phyloP scores from a whole-genome alignment of 2,888 invertebrate species.

The Zaprionus lineosus region DNA sequence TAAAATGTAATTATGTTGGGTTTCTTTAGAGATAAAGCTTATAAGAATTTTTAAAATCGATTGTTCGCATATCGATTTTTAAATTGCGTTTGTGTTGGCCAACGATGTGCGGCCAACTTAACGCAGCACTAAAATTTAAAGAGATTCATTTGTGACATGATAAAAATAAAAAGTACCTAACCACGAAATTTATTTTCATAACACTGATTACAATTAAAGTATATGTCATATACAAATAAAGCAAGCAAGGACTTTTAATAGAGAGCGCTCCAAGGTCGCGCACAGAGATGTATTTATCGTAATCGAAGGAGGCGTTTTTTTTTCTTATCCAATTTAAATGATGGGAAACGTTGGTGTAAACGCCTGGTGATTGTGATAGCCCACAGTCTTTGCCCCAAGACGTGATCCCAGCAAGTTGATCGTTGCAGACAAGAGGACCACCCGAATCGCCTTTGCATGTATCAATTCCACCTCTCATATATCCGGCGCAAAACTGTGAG shows the following conservation, averaged over 20 bases:
- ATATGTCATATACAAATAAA: no score
- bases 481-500: constrained; percentile 58
- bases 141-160: no score
- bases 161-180: no score
- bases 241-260: no score
- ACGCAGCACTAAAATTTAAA: no score
- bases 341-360: constrained; percentile 40
- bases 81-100: no score
- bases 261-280: no score
- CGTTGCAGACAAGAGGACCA: constrained; percentile 34
- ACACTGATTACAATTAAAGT: no score
- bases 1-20: no score
- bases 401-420: constrained; percentile 25
- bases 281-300: constrained; percentile 2
- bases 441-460: constrained; percentile 45
- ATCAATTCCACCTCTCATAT: constrained; percentile 54
- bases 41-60: neutral
- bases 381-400: constrained; percentile 49
- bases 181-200: no score
- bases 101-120: no score
- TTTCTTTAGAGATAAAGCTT: neutral
- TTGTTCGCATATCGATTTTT: constrained; percentile 4
- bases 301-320: constrained; percentile 26
- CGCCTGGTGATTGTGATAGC: constrained; percentile 32
- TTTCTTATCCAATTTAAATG: constrained; percentile 24